phyloP scores from a whole-genome alignment of 2,888 invertebrate genomes.

The Heteromurus nitidus region DNA sequence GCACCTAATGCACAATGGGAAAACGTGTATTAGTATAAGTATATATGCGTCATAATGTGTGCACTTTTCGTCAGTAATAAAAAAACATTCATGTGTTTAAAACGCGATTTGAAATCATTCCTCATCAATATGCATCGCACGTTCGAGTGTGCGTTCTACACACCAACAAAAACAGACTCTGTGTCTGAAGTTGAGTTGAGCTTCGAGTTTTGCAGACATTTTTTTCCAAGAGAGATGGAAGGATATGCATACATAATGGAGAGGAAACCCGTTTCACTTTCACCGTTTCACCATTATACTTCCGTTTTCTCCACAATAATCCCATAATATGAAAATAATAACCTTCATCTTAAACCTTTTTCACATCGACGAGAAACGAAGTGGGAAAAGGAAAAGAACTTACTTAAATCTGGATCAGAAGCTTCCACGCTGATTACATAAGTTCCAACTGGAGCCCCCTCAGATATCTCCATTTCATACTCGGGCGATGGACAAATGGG shows the following conservation, averaged over 20 bases:
- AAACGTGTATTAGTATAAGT: no score
- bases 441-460: constrained; percentile 91
- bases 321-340: constrained; percentile 22
- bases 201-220: background rate
- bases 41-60: background rate
- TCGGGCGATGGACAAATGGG: constrained; percentile 73
- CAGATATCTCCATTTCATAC: constrained; percentile 79
- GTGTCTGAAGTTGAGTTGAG: no score
- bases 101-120: constrained; percentile 27
- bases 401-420: constrained; percentile 84
- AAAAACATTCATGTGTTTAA: constrained; percentile 23
- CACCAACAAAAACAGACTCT: no score
- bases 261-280: no score
- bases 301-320: background rate
- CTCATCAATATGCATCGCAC: constrained; percentile 43
- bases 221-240: constrained; percentile 6
- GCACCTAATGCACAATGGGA: constrained; percentile 68
- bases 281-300: background rate
- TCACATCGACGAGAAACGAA: background rate
- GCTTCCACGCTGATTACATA: constrained; percentile 89
- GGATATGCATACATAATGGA: constrained; percentile 12
- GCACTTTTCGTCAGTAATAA: background rate
- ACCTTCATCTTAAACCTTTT: background rate
- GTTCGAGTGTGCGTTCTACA: background rate
- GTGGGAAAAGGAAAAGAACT: constrained; percentile 35